Evolutionary conservation across 2,888 invertebrate genomes (phyloP).

Genomic region (Xestobium rufovillosum): DNA sequence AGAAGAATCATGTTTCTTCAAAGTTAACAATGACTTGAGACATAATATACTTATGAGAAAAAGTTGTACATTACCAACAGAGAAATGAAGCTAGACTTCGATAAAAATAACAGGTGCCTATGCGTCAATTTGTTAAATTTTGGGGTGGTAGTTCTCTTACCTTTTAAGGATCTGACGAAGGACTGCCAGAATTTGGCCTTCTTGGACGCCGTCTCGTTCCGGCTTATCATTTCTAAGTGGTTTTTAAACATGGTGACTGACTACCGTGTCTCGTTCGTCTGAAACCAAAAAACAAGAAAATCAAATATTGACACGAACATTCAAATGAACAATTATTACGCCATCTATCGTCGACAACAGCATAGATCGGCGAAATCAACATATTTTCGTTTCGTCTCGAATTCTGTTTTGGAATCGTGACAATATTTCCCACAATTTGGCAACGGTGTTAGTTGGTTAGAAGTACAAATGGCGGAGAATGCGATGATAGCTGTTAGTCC

Average conservation of each 20-base stretch:
- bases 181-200: slow-evolving; percentile 93
- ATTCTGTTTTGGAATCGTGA: slow-evolving; percentile 4
- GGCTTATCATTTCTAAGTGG: slow-evolving; percentile 90
- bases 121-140: no score
- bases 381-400: slow-evolving; percentile 2
- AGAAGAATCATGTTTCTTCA: no score
- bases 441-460: slow-evolving; percentile 7
- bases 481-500: no score
- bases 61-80: no score
- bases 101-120: no score
- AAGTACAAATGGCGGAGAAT: no score
- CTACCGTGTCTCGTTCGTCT: slow-evolving; percentile 59
- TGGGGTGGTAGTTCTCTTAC: no score
- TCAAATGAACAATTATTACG: slow-evolving; percentile 6
- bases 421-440: slow-evolving; percentile 2
- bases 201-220: slow-evolving; percentile 85
- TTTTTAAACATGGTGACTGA: slow-evolving; percentile 67
- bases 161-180: slow-evolving; percentile 86
- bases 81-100: no score
- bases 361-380: no score
- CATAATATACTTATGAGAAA: no score
- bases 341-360: slow-evolving; percentile 1
- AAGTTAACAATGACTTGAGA: no score
- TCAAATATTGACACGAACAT: slow-evolving; percentile 2
- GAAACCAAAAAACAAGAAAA: slow-evolving; percentile 44